phyloP scores from a whole-genome alignment of 2,113 vertebrate genomes.

The Thinocorus orbignyianus region DNA sequence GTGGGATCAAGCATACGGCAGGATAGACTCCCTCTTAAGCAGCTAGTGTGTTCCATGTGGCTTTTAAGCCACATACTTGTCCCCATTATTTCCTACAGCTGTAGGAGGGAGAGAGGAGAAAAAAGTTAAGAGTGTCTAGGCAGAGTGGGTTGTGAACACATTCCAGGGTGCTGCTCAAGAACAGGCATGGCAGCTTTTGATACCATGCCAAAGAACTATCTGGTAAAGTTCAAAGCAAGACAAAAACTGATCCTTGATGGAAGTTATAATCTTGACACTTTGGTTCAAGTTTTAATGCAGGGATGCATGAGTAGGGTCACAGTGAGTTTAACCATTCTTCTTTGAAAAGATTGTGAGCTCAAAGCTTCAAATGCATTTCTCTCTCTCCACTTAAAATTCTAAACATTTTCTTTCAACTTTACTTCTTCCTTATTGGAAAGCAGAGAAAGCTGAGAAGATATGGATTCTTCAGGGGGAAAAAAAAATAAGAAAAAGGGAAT shows the following conservation, averaged over 20 bases:
- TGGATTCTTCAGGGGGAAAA: neutral
- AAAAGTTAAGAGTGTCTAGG: neutral
- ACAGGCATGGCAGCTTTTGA: neutral
- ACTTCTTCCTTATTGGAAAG: neutral
- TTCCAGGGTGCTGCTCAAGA: neutral
- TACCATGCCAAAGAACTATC: neutral
- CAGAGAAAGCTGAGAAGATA: neutral
- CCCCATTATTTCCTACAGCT: neutral
- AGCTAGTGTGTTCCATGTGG: too few species aligned
- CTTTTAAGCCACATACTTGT: neutral
- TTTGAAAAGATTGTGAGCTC: neutral
- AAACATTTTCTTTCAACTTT: neutral
- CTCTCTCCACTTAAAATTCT: neutral
- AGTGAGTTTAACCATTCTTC: neutral
- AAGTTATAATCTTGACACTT: neutral
- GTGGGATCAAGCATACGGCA: accelerated
- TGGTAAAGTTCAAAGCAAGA: neutral
- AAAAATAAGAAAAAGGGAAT: neutral
- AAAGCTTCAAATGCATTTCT: neutral
- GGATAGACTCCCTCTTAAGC: neutral
- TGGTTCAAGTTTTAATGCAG: neutral
- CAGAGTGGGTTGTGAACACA: accelerated
- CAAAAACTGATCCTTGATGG: neutral
- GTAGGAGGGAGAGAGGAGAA: neutral
- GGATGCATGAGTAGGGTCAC: neutral